Evolutionary conservation across 2,113 vertebrate species (phyloP).

Genomic region (Psammodynastes pulverulentus): DNA sequence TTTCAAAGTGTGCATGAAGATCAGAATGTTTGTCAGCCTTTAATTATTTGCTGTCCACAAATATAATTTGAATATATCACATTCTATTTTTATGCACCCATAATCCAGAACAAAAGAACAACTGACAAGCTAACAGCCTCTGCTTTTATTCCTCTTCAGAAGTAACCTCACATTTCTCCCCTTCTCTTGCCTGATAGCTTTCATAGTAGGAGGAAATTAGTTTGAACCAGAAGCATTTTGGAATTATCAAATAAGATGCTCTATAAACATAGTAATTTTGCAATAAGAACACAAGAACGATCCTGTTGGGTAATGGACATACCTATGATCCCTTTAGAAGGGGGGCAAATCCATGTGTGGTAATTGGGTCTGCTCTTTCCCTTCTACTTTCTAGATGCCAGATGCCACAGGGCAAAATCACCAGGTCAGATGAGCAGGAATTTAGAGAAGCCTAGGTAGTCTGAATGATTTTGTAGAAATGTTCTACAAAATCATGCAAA

Average conservation of each 20-base stretch:
- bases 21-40: slow-evolving; percentile 20
- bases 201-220: background rate
- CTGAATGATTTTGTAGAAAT: background rate
- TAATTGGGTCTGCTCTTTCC: background rate
- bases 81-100: background rate
- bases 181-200: background rate
- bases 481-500: background rate
- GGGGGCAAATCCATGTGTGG: background rate
- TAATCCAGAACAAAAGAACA: background rate
- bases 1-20: slow-evolving; percentile 19
- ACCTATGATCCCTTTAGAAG: no score
- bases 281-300: background rate
- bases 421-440: background rate
- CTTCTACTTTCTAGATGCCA: background rate
- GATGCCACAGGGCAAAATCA: background rate
- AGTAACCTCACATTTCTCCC: background rate
- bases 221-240: background rate
- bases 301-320: background rate
- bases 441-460: background rate
- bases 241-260: background rate
- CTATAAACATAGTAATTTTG: background rate
- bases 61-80: background rate
- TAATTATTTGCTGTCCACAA: slow-evolving; percentile 32
- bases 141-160: background rate
- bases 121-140: background rate